phyloP scores from a whole-genome alignment of 2,797 vertebrate genomes.

The Poecilia gillii region DNA sequence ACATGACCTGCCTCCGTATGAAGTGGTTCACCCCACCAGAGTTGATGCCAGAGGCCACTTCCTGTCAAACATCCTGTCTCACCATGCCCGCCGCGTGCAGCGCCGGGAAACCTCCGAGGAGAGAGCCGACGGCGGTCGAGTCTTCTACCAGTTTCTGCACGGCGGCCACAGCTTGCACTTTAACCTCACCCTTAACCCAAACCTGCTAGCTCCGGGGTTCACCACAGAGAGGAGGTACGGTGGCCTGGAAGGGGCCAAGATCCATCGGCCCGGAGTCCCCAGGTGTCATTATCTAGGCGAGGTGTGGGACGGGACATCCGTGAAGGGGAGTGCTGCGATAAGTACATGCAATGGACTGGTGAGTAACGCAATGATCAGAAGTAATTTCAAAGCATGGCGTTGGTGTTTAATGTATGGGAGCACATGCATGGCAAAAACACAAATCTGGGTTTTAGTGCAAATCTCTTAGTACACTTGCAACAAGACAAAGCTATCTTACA shows the following conservation, averaged over 20 bases:
- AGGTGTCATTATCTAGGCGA: slow-evolving; percentile 90
- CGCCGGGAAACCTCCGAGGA: slow-evolving; percentile 79
- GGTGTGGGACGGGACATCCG: slow-evolving; percentile 76
- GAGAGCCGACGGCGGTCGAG: slow-evolving; percentile 29
- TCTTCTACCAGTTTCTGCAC: slow-evolving; percentile 88
- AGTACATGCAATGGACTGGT: slow-evolving; percentile 95
- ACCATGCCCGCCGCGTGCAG: slow-evolving; percentile 79
- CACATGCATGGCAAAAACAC: background rate
- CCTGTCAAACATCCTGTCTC: slow-evolving; percentile 89
- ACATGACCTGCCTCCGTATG: slow-evolving; percentile 70
- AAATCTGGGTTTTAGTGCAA: too few relatives aligned
- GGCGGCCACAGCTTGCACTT: slow-evolving; percentile 83
- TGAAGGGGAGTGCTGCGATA: slow-evolving; percentile 85
- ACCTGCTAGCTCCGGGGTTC: slow-evolving; percentile 89
- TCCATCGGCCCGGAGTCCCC: slow-evolving; percentile 58
- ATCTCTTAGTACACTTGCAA: too few relatives aligned
- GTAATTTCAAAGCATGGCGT: background rate
- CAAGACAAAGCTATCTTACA: too few relatives aligned
- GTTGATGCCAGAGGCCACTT: slow-evolving; percentile 89
- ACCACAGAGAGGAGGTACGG: slow-evolving; percentile 86
- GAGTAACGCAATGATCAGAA: slow-evolving; percentile 67
- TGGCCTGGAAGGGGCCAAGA: slow-evolving; percentile 77
- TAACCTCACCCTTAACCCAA: slow-evolving; percentile 89
- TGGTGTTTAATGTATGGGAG: background rate
- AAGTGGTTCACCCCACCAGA: slow-evolving; percentile 89